Evolutionary conservation across 2,888 invertebrate species (phyloP).

Genomic region (Arctia plantaginis): DNA sequence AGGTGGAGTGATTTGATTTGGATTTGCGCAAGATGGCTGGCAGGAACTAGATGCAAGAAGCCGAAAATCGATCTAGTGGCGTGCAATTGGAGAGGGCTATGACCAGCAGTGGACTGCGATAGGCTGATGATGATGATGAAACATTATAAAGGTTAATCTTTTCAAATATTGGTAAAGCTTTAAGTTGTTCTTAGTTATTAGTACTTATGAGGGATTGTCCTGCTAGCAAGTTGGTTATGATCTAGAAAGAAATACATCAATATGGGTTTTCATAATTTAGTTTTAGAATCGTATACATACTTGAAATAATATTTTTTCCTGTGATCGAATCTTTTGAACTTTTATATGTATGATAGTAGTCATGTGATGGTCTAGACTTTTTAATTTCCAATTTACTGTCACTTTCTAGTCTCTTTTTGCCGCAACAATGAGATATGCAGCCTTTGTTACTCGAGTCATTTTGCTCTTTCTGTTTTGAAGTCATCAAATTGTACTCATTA

Average conservation of each 20-base stretch:
- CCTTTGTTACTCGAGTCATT: neutral
- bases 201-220: neutral
- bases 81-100: too few species aligned
- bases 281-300: neutral
- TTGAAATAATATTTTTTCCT: neutral
- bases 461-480: neutral
- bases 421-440: neutral
- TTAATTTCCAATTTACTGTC: neutral
- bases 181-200: neutral
- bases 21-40: too few species aligned
- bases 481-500: neutral
- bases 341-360: neutral
- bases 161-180: neutral
- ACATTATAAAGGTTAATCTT: too few species aligned
- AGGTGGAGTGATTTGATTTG: too few species aligned
- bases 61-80: too few species aligned
- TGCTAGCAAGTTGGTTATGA: neutral
- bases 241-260: neutral
- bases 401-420: neutral
- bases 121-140: too few species aligned
- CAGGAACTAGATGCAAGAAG: too few species aligned
- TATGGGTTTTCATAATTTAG: neutral
- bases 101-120: too few species aligned
- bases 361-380: neutral
- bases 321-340: neutral